Conservation (phyloP, 2,113 vertebrate genomes). For the Rhynchomys soricoides region DNA sequence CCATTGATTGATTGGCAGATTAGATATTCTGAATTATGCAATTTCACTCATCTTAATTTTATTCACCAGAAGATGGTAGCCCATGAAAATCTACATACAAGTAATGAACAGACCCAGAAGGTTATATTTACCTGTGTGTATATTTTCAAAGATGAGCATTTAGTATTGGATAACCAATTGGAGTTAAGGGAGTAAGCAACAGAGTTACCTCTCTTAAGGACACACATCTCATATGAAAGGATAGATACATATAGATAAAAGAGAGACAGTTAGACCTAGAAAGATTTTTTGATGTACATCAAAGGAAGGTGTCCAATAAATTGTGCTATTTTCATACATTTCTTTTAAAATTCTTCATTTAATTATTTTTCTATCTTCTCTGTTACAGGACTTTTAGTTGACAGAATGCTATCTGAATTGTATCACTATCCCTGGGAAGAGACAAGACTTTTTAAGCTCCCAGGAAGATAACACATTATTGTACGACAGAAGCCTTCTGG, state of each 20-base stretch:
- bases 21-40: neutral
- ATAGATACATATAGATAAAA: neutral
- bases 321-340: neutral
- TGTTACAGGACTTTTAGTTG: neutral
- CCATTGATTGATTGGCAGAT: neutral
- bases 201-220: neutral
- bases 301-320: too few relatives aligned
- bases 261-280: neutral
- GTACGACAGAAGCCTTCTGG: neutral
- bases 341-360: neutral
- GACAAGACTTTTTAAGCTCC: neutral
- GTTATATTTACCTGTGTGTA: neutral
- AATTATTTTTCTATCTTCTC: neutral
- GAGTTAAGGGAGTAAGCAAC: neutral
- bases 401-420: neutral
- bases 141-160: neutral
- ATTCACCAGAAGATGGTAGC: neutral
- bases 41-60: neutral
- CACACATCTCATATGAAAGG: neutral
- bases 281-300: neutral
- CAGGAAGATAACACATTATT: neutral
- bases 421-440: neutral
- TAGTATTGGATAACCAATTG: neutral
- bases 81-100: neutral
- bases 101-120: neutral